Percentiles rank a stretch among this genome's conserved stretches.
Conservation (phyloP, 2,797 vertebrate genomes). For the Danio albolineatus region DNA sequence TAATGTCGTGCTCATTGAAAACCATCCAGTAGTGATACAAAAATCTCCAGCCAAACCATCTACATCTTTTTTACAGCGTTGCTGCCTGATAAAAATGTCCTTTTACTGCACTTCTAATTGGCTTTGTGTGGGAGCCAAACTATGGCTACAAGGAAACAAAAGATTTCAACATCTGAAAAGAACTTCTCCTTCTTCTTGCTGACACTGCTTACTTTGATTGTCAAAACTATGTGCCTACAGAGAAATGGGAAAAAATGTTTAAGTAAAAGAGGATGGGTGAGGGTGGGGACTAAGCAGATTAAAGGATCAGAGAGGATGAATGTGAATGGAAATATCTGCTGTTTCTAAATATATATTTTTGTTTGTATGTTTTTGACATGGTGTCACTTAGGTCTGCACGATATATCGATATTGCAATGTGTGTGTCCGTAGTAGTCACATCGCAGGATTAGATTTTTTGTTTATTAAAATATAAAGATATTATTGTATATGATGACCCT, state of each 20-base stretch:
- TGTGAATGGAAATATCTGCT: not conserved
- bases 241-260: not conserved
- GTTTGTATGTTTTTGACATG: too few relatives aligned
- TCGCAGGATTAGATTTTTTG: too few relatives aligned
- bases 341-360: too few relatives aligned
- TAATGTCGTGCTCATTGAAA: not conserved
- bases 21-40: not conserved
- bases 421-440: too few relatives aligned
- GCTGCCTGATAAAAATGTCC: not conserved
- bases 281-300: not conserved
- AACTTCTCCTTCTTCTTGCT: slow-evolving; percentile 32
- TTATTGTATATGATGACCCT: too few relatives aligned
- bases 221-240: not conserved
- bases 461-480: too few relatives aligned
- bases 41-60: slow-evolving; percentile 3
- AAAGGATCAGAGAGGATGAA: not conserved
- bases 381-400: too few relatives aligned
- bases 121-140: not conserved
- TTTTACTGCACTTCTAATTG: not conserved
- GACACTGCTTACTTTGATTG: slow-evolving; percentile 27
- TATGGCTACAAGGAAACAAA: slow-evolving; percentile 1
- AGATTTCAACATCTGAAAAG: slow-evolving; percentile 14
- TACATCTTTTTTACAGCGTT: not conserved
- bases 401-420: too few relatives aligned
- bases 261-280: not conserved